Conservation (phyloP, 2,888 invertebrate genomes). For the Idaea dimidiata region DNA sequence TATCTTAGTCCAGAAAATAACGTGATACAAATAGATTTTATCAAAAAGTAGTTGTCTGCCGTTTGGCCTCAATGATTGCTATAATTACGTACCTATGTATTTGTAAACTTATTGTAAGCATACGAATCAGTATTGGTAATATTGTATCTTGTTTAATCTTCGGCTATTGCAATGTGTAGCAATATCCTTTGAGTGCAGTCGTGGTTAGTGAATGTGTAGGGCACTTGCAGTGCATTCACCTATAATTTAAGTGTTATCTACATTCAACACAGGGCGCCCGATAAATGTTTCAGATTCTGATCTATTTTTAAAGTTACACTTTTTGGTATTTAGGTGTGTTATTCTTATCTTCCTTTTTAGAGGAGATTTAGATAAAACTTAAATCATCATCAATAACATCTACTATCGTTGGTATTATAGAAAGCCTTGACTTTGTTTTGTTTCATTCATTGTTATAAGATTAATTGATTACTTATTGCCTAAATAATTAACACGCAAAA, state of each 20-base stretch:
- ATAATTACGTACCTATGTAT: conserved; percentile 17
- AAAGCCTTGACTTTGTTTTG: neutral
- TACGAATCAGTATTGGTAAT: conserved; percentile 21
- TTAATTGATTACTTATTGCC: neutral
- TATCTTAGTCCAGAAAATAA: conserved; percentile 9
- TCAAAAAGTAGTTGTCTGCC: conserved; percentile 6
- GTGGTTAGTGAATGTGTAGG: conserved; percentile 33
- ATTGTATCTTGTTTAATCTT: conserved; percentile 27
- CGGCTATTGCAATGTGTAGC: conserved; percentile 39
- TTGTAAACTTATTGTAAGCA: conserved; percentile 8
- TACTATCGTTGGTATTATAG: neutral
- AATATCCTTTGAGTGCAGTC: conserved; percentile 42
- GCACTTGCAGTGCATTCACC: conserved; percentile 42
- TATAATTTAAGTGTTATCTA: conserved; percentile 41
- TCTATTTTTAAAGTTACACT: neutral
- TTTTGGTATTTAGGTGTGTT: neutral
- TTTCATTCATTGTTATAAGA: neutral
- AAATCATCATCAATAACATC: neutral
- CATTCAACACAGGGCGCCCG: conserved; percentile 19
- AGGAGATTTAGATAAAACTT: neutral
- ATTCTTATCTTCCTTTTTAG: neutral
- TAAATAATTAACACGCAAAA: neutral
- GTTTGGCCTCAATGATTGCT: conserved; percentile 27
- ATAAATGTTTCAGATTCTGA: neutral
- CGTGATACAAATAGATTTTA: conserved; percentile 1